Percentiles rank a stretch among this genome's conserved stretches.
Conservation (phyloP, 2,888 invertebrate genomes). For the Drosophila bunnanda region DNA sequence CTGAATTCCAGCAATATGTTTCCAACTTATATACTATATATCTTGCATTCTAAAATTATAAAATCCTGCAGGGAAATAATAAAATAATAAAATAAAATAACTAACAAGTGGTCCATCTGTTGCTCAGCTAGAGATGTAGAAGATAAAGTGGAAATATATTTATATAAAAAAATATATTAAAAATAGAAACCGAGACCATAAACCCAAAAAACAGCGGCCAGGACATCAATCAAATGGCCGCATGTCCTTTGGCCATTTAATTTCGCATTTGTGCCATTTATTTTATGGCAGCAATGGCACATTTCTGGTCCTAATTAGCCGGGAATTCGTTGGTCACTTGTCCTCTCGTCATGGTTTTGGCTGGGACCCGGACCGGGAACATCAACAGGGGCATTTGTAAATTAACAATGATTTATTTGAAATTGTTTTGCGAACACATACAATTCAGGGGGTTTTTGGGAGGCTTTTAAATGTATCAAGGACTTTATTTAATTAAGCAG, state of each 20-base stretch:
- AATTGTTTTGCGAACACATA: neutral
- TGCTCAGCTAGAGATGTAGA: no score
- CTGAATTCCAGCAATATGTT: no score
- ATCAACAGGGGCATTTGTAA: constrained; percentile 29
- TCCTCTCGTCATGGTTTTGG: constrained; percentile 24
- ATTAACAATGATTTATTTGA: constrained; percentile 33
- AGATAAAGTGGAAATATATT: neutral
- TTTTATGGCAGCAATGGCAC: constrained; percentile 34
- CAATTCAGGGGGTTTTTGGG: neutral
- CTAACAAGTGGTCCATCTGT: no score
- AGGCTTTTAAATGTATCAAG: neutral
- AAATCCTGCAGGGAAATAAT: no score
- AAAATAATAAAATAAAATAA: neutral
- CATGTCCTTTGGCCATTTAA: constrained; percentile 42
- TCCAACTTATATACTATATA: no score
- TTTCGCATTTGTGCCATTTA: constrained; percentile 43
- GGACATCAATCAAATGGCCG: constrained; percentile 57
- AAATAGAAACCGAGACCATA: constrained; percentile 1
- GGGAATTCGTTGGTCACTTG: constrained; percentile 20
- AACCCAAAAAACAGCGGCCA: constrained; percentile 8
- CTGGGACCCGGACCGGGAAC: constrained; percentile 7
- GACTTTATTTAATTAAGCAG: neutral
- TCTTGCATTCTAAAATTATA: no score
- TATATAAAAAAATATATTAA: neutral
- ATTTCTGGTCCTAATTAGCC: constrained; percentile 47